Percentiles rank a stretch among this genome's conserved stretches.
Conservation (phyloP, 2,113 vertebrate genomes). For the Catharus minimus region DNA sequence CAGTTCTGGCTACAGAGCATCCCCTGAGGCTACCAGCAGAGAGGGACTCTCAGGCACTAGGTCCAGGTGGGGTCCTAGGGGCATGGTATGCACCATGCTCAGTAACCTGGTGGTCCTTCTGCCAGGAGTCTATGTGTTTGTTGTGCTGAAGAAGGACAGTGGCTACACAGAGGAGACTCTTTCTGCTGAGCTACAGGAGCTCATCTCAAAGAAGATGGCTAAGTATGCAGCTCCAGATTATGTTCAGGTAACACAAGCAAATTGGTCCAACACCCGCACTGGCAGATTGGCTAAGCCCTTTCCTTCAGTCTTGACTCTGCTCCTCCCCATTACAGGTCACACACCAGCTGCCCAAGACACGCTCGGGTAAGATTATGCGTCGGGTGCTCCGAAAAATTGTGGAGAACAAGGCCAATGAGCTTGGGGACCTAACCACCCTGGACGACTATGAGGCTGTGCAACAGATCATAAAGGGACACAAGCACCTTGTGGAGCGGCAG, state of each 20-base stretch:
- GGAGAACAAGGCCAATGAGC: slow-evolving; percentile 66
- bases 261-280: not conserved
- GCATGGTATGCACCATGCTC: fast-evolving
- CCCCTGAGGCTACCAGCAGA: not conserved
- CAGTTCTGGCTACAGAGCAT: not conserved
- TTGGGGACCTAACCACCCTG: slow-evolving; percentile 81
- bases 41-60: not conserved
- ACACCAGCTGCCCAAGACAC: slow-evolving; percentile 77
- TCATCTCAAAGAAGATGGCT: slow-evolving; percentile 75
- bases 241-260: slow-evolving; percentile 70
- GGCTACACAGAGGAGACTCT: slow-evolving; percentile 39
- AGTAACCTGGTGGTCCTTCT: not conserved
- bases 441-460: slow-evolving; percentile 72
- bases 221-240: slow-evolving; percentile 79
- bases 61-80: not conserved
- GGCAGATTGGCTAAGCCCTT: not conserved
- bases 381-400: slow-evolving; percentile 78
- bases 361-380: slow-evolving; percentile 82
- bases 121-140: slow-evolving; percentile 75
- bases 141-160: slow-evolving; percentile 75
- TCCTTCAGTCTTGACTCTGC: not conserved
- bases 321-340: slow-evolving; percentile 48
- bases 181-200: slow-evolving; percentile 52
- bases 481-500: not conserved
- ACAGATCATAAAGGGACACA: slow-evolving; percentile 73